These are phyloP conservation scores for Anoplophora glabripennis DNA, from an alignment of 1,140 invertebrate genomes.

Conservation along the genomic window DNA sequence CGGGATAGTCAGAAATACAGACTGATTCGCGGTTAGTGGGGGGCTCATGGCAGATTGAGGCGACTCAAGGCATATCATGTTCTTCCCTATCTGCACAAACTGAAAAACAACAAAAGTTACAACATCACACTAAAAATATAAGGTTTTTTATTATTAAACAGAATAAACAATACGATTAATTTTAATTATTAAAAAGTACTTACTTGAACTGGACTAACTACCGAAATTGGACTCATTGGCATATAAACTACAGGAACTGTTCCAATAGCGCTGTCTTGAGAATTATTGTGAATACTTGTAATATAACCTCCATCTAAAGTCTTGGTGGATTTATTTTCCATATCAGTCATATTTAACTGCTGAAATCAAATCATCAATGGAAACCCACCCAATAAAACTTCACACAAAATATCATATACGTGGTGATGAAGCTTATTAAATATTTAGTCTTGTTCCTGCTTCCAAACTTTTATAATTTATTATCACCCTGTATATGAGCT, in stretches of 20 bases:
- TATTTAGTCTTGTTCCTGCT: no score
- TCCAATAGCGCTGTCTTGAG: constrained; percentile 23
- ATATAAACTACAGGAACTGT: constrained; percentile 32
- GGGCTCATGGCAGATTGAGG: constrained; percentile 26
- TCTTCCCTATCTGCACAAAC: constrained; percentile 35
- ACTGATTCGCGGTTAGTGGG: constrained; percentile 18
- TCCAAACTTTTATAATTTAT: no score
- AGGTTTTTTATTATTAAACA: neutral
- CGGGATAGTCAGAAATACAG: constrained; percentile 18
- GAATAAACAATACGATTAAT: constrained; percentile 23
- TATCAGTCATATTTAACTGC: neutral
- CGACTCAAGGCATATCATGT: constrained; percentile 31
- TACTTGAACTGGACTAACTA: constrained; percentile 25
- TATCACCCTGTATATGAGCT: no score
- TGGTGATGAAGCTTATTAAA: no score
- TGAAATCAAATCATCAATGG: neutral
- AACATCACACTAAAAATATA: neutral
- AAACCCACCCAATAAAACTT: constrained; percentile 12
- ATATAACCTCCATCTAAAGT: constrained; percentile 24
- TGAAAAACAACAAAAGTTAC: constrained; percentile 21
- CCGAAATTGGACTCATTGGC: constrained; percentile 35
- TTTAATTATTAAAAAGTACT: constrained; percentile 9
- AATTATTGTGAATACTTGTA: constrained; percentile 22
- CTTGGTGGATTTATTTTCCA: constrained; percentile 15
- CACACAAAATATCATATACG: constrained; percentile 7